These are phyloP conservation scores for Astyanax mexicanus DNA, from an alignment of 2,797 vertebrate species.

Conservation along the genomic window DNA sequence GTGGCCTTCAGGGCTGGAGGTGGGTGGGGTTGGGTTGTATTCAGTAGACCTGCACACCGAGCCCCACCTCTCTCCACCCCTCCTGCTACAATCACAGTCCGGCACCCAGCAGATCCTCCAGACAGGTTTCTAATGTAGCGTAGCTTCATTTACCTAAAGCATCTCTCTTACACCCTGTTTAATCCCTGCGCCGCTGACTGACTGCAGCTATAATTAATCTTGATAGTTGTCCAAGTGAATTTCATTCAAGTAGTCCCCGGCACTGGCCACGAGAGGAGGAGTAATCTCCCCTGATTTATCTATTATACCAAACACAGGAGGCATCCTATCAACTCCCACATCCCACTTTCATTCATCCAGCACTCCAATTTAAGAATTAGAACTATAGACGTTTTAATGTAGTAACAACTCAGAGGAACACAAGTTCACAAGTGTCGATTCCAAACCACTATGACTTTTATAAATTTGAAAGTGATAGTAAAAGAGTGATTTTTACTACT, in stretches of 20 bases:
- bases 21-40: not conserved
- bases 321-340: not conserved
- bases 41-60: not conserved
- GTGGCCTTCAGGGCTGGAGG: not conserved
- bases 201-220: conserved; percentile 9
- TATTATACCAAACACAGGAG: not conserved
- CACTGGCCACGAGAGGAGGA: not conserved
- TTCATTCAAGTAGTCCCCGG: not conserved
- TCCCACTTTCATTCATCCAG: too few relatives aligned
- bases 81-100: not conserved
- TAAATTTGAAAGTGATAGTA: too few relatives aligned
- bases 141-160: not conserved
- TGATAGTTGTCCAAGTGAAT: not conserved
- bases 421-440: too few relatives aligned
- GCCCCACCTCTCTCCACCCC: not conserved
- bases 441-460: too few relatives aligned
- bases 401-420: too few relatives aligned
- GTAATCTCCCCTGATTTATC: not conserved
- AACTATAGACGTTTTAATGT: too few relatives aligned
- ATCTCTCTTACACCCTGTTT: not conserved
- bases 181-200: not conserved
- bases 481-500: too few relatives aligned
- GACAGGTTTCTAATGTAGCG: not conserved
- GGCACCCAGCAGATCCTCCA: not conserved
- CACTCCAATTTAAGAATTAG: too few relatives aligned